phyloP scores from a whole-genome alignment of 92 coral and sea anemone species.

The Plumapathes pennacea region DNA sequence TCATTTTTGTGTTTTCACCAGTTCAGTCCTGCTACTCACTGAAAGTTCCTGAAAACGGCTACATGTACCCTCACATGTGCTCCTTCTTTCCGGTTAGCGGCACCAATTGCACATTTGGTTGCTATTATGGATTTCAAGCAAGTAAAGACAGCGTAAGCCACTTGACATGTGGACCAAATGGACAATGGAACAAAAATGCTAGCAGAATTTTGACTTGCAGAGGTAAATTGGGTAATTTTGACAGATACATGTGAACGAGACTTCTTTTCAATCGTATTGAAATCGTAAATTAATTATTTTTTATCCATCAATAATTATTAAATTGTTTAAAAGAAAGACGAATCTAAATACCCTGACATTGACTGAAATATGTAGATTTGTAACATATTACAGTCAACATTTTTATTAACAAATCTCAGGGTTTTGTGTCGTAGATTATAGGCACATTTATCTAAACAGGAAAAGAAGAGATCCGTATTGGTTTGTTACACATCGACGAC shows the following conservation, averaged over 20 bases:
- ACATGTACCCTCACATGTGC: slow-evolving; percentile 60
- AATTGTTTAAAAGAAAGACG: too few species aligned
- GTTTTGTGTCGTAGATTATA: too few species aligned
- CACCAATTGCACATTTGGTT: slow-evolving; percentile 15
- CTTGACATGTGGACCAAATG: slow-evolving; percentile 20
- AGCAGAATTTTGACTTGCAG: slow-evolving; percentile 5
- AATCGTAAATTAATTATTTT: too few species aligned
- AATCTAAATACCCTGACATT: too few species aligned
- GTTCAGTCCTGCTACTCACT: slow-evolving; percentile 49
- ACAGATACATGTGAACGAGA: background rate
- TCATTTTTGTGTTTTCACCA: background rate
- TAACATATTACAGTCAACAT: too few species aligned
- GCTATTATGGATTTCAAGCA: slow-evolving; percentile 14
- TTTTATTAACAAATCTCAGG: too few species aligned
- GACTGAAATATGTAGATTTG: too few species aligned
- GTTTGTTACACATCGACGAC: too few species aligned
- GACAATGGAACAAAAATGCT: slow-evolving; percentile 18
- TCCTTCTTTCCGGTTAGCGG: slow-evolving; percentile 15
- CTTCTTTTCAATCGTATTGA: too few species aligned
- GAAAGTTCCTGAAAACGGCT: slow-evolving; percentile 37
- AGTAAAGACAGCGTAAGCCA: slow-evolving; percentile 9
- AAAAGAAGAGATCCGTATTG: too few species aligned
- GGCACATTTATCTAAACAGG: too few species aligned
- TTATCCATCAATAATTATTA: too few species aligned
- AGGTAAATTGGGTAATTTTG: slow-evolving; percentile 5